Base-by-base conservation (phyloP, 2,797 vertebrate species). In the Pipistrellus pygmaeus region DNA sequence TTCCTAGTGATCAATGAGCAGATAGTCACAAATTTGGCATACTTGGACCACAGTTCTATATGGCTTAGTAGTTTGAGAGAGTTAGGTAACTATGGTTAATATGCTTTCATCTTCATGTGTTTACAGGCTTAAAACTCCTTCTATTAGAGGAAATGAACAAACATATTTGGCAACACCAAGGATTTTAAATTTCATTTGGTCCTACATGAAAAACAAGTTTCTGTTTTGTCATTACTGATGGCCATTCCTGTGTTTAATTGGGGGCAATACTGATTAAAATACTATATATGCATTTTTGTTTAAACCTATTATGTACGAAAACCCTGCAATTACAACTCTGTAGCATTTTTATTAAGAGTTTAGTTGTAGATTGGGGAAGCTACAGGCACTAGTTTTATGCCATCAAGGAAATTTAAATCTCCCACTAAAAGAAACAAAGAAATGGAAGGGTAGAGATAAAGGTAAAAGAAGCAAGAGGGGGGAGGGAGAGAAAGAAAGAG, bases 351-450 rank as follows among this genome's bases (percentile, higher is more conserved):
- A 53, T 21, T 20, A 72, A 95, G 69, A 77, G 32, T 53, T 11
- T 32, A 48, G 30, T 55, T 80, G 30, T 11, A 35, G 25, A 4
- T 41, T 27, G 44, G 6, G 57, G 81, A 53, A 8, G 60, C n/a
- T 91, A 51, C 5, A 69, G 35, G 81, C 1, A 3, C 4, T 82
- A 3, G 77, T 90, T 96, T 93, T 95, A 18, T 77, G 10, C 13
- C 53, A 97, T 85, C 17, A 66, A 60, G 17, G 66, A 55, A 0
- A 95, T 95, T 94, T 96, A 84, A 86, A 97, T 93, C n/a, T 92
- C 66, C 53, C 84, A 81, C n/a, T 21, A 2, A 8, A 96, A 68
- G 82, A 94, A 91, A 32, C n/a, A 68, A 68, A 27, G 62, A 66
- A 85, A 91, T 91, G 17, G 55, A 87, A 57, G 55, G 3, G 5